Evolutionary conservation across 1,140 invertebrate species (phyloP).

Genomic region (Tetramorium parvispinum): DNA sequence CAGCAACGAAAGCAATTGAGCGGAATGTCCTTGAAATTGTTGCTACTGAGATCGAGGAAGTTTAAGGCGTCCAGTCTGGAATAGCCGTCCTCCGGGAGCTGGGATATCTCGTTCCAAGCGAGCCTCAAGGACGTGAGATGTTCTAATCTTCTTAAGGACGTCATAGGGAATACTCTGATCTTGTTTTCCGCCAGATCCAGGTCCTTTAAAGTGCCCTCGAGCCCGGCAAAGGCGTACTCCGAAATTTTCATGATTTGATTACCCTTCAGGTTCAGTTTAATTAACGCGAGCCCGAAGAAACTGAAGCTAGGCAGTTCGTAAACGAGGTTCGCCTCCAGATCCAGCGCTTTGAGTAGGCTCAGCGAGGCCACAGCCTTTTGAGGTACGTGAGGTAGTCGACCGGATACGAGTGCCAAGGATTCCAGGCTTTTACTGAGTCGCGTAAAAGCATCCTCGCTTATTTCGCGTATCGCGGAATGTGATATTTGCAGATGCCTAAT

Average conservation of each 20-base stretch:
- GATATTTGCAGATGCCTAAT: conserved; percentile 93
- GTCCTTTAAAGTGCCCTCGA: conserved; percentile 92
- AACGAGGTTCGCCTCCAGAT: conserved; percentile 94
- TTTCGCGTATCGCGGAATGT: conserved; percentile 91
- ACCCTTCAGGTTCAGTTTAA: conserved; percentile 93
- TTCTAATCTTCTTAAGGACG: conserved; percentile 91
- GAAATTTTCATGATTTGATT: conserved; percentile 92
- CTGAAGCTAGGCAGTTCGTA: conserved; percentile 93
- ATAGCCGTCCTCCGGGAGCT: conserved; percentile 90
- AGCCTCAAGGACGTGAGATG: conserved; percentile 91
- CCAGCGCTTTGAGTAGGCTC: conserved; percentile 90
- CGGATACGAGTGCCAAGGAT: conserved; percentile 93
- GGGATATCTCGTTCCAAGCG: conserved; percentile 93
- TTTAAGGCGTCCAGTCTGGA: conserved; percentile 90
- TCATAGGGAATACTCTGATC: conserved; percentile 92
- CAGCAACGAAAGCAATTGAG: conserved; percentile 92
- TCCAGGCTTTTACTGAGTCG: conserved; percentile 92
- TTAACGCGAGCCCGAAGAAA: conserved; percentile 93
- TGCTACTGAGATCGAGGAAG: conserved; percentile 94
- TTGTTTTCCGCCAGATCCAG: conserved; percentile 95
- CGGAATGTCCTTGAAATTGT: conserved; percentile 91
- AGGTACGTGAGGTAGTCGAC: conserved; percentile 92
- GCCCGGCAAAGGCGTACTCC: conserved; percentile 93
- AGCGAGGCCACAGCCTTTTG: conserved; percentile 93
- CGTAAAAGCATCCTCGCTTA: conserved; percentile 91